phyloP scores from a whole-genome alignment of 2,888 invertebrate species.

The Zaprionus lineosus region DNA sequence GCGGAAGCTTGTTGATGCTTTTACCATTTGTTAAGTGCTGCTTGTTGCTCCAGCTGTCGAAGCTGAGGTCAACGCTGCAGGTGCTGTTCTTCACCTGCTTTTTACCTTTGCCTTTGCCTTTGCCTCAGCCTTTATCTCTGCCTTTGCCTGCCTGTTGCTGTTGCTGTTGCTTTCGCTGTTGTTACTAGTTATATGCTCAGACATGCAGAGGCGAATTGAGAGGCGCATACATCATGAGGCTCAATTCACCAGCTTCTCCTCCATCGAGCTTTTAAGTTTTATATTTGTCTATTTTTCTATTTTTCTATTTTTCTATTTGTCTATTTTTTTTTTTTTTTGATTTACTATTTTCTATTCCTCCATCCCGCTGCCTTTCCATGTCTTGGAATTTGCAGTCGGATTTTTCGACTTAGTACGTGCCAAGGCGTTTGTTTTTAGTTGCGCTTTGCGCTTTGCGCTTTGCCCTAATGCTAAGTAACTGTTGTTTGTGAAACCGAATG shows the following conservation, averaged over 20 bases:
- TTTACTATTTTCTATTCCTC: no score
- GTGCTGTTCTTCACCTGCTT: constrained; percentile 49
- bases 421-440: constrained; percentile 71
- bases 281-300: no score
- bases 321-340: no score
- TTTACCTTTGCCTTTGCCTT: no score
- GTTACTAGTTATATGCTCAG: constrained; percentile 62
- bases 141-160: constrained; percentile 14
- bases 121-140: no score
- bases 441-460: constrained; percentile 43
- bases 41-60: constrained; percentile 78
- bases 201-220: constrained; percentile 45
- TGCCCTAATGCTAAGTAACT: constrained; percentile 72
- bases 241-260: constrained; percentile 19
- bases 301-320: no score
- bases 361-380: constrained; percentile 1
- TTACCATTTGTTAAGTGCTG: constrained; percentile 79
- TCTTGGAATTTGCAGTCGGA: constrained; percentile 58
- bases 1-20: constrained; percentile 78
- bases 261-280: not conserved
- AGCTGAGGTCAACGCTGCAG: constrained; percentile 78
- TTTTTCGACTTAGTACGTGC: constrained; percentile 71
- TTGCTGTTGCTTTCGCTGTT: constrained; percentile 41
- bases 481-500: constrained; percentile 55
- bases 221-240: constrained; percentile 46